Base-by-base conservation (phyloP, 2,113 vertebrate species). In the Butorides virescens region DNA sequence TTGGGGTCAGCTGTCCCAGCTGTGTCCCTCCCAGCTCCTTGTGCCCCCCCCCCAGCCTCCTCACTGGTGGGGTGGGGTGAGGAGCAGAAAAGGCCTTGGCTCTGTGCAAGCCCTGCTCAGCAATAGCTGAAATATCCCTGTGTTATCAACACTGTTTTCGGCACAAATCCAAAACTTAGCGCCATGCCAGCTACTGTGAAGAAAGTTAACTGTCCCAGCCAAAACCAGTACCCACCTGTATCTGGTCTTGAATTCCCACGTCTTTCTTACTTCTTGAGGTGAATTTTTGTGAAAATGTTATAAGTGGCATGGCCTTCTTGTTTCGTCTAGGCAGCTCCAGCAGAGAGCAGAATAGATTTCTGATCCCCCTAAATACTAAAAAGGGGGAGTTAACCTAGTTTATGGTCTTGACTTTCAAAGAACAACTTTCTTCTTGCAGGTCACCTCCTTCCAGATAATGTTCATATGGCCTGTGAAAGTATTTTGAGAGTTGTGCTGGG, bases 21-120 rank as follows among this genome's bases (percentile, higher is more conserved):
- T 83, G 22, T 34, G 52, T 93, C n/a, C 44, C 17, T 70, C 20
- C 10, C 21, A 39, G 1, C 23, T 61, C n/a, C 66, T 71, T 82
- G 34, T 63, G 8, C 13, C 14, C 3, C 13, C 14, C 3, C 30
- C 46, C 4, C 20, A 53, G 34, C 26, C 0, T 0, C 4, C 42
- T 79, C 0, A 1, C 39, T 86, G 27, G 12, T 39, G 42, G 71
- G 62, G 52, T 13, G 19, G 0, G 15, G 12, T 56, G 50, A 88
- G 63, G n/a, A 47, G 39, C 50, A 62, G 52, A 52, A 46, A 12
- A 47, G 14, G 29, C 58, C 19, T 8, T 77, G 58, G 37, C 9
- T 9, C 27, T 49, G 42, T 44, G 42, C 42, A 44, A 44, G 42
- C 42, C 42, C 42, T 44, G 42, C 42, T 44, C 42, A 44, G 42